Base-by-base conservation (phyloP, 2,797 vertebrate genomes). In the Pseudochaenichthys georgianus region DNA sequence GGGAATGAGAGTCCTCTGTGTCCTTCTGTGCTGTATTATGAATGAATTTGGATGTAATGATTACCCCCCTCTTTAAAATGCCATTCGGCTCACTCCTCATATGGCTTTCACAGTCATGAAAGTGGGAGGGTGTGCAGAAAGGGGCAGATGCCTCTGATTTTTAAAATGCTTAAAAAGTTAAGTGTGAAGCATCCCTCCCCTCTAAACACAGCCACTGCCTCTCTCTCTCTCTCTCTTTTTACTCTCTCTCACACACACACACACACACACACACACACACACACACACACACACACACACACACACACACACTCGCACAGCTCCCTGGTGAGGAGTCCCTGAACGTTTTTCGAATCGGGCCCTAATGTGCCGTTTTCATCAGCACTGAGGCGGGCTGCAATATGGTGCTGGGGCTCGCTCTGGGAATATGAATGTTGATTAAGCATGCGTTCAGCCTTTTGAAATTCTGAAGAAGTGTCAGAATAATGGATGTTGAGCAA, bases 401-500 rank as follows among this genome's bases (percentile, higher is more conserved):
- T 99, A 99, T 99, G 98, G 97, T 97, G 96, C 95, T 88, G 95
- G 90, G 95, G 94, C 96, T 96, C 97, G 96, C 97, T 93, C 86
- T 84, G 98, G 97, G 97, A 97, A 98, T 98, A 99, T 99, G 98
- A 99, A 98, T 99, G 97, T 98, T 99, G 97, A 99, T 99, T 97
- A 99, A 98, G 97, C 96, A 97, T 97, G 96, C 96, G 96, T 96
- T 96, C 96, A 97, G 97, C 96, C 97, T 97, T 95, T 99, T 99
- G 97, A 98, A 97, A 97, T 96, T 96, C 96, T 96, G 95, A 96
- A 96, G 96, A 97, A 94, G 97, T 99, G 98, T 99, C 98, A 99
- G 97, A 98, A 99, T 99, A 99, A 99, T 99, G 96, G 98, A 99
- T 99, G 98, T 99, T 97, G 96, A 99, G 98, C 98, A 98, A 99